Conservation (phyloP, 2,113 vertebrate genomes). For the Gasterosteus nipponicus region DNA sequence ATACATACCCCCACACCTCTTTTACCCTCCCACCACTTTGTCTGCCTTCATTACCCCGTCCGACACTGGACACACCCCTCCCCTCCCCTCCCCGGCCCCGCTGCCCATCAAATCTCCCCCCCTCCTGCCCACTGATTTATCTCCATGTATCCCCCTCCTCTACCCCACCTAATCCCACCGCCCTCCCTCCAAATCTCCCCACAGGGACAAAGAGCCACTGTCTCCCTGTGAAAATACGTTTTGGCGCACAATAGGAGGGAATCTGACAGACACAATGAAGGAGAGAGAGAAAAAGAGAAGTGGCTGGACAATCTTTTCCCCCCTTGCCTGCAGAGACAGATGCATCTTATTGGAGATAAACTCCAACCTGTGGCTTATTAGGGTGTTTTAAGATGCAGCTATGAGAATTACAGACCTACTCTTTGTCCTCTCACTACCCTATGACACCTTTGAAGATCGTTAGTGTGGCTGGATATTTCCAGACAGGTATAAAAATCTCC, state of each 20-base stretch:
- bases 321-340: background rate
- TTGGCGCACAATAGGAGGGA: constrained; percentile 59
- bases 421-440: background rate
- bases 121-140: constrained; percentile 36
- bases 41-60: constrained; percentile 41
- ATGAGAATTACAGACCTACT: background rate
- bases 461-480: constrained; percentile 23
- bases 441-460: background rate
- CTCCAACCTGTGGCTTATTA: background rate
- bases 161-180: constrained; percentile 40
- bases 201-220: constrained; percentile 74
- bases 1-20: background rate
- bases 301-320: constrained; percentile 14
- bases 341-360: constrained; percentile 15
- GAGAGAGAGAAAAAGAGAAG: constrained; percentile 25
- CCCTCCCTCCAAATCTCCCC: constrained; percentile 50
- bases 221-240: constrained; percentile 54
- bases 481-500: constrained; percentile 30
- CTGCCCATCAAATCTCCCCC: constrained; percentile 15
- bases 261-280: constrained; percentile 54
- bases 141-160: constrained; percentile 31
- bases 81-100: constrained; percentile 32
- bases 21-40: constrained; percentile 29
- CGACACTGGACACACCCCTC: constrained; percentile 55
- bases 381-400: background rate